phyloP scores from a whole-genome alignment of 2,888 invertebrate genomes.

The Papilio elwesi region DNA sequence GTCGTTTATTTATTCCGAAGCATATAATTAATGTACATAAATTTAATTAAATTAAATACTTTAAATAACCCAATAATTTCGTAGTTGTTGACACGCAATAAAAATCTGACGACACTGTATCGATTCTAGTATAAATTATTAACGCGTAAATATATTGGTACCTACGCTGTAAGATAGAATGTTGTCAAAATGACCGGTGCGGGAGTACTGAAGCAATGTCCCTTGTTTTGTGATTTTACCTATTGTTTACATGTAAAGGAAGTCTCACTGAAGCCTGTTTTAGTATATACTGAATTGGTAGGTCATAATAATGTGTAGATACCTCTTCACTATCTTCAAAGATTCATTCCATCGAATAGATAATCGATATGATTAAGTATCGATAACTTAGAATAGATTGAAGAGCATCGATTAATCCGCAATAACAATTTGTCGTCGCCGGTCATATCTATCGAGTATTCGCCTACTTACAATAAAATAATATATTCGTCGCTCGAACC shows the following conservation, averaged over 20 bases:
- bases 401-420: constrained; percentile 74
- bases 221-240: no score
- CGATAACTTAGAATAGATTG: constrained; percentile 52
- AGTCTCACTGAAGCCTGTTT: no score
- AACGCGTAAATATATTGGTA: background rate
- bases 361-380: constrained; percentile 41
- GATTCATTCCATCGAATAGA: constrained; percentile 31
- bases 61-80: background rate
- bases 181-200: background rate
- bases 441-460: constrained; percentile 69
- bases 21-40: constrained; percentile 25
- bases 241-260: no score
- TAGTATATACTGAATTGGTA: no score
- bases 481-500: constrained; percentile 75
- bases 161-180: background rate
- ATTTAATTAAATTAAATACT: constrained; percentile 20
- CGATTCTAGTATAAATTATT: background rate
- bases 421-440: constrained; percentile 80
- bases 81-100: background rate
- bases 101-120: background rate
- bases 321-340: constrained; percentile 9
- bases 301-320: background rate
- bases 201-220: no score
- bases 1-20: constrained; percentile 18
- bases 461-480: constrained; percentile 78